A percentile compares a stretch with the other conserved stretches of the same genome.
These are phyloP conservation scores for Xyliphius kryptos DNA, from an alignment of 2,113 vertebrate genomes.

Conservation along the genomic window DNA sequence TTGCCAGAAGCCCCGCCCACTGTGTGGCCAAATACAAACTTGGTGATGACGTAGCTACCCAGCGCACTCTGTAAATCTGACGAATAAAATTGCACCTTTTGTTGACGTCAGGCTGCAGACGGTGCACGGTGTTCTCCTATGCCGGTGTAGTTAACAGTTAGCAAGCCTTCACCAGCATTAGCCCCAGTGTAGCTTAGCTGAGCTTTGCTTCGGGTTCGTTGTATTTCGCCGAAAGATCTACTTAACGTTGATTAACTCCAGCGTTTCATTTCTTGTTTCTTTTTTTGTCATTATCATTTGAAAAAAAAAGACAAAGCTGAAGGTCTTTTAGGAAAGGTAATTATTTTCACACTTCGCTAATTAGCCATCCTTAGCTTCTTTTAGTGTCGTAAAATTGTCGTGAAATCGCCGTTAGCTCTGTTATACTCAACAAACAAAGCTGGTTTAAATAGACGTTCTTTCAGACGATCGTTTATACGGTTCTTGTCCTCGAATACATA, in stretches of 20 bases:
- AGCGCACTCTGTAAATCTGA: background rate
- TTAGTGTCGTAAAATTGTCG: too few species aligned
- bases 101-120: slow-evolving; percentile 32
- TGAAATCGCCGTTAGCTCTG: too few species aligned
- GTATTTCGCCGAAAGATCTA: too few species aligned
- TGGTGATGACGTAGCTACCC: slow-evolving; percentile 14
- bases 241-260: background rate
- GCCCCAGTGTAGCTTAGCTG: too few species aligned
- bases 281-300: slow-evolving; percentile 29
- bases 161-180: too few species aligned
- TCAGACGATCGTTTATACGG: too few species aligned
- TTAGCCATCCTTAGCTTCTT: too few species aligned
- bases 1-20: slow-evolving; percentile 13
- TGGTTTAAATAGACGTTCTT: too few species aligned
- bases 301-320: slow-evolving; percentile 50
- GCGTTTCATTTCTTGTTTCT: background rate
- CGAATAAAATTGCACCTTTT: slow-evolving; percentile 32
- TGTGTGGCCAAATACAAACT: background rate
- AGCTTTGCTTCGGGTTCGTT: slow-evolving; percentile 18
- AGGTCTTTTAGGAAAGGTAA: slow-evolving; percentile 62
- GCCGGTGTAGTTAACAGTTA: slow-evolving; percentile 29
- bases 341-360: too few species aligned
- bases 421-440: too few species aligned
- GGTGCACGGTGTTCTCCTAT: slow-evolving; percentile 9
- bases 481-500: too few species aligned